Base-by-base conservation (phyloP, 1,140 invertebrate genomes). In the Bombus superbus region DNA sequence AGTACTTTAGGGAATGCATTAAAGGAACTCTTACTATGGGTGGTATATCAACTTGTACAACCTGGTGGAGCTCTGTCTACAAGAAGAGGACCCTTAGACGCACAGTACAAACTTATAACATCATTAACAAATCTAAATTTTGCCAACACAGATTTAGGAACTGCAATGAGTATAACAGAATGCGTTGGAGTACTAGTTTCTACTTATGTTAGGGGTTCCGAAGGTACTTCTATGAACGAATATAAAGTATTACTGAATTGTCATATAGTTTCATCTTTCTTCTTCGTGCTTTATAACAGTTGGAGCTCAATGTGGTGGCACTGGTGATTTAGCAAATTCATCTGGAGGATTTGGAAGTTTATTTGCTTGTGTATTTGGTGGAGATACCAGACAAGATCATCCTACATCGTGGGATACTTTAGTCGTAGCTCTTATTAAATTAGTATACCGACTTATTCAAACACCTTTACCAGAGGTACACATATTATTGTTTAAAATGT, bases 71-170 rank as follows among this genome's bases (percentile, higher is more conserved):
- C 97, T 11, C 96, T 98, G 35, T 96, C 96, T 42, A 95, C 96
- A 44, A 96, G 96, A 82, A 96, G 97, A 86, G 98, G 98, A n/a
- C 97, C 98, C 28, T 94, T 98, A 13, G 98, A 98, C 95, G 97
- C 97, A 3, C 98, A 98, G 92, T 97, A 96, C 91, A 97, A 97
- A 90, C 95, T 98, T 69, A 95, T 98, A 64, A 96, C 97, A 28
- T 96, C 97, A 42, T 93, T 98, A 47, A 92, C 97, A 1, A 96
- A 96, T 92, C 94, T 97, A 66, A 96, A 97, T 86, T 97, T 97
- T 91, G 95, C 96, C 28, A 96, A 97, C 84, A 96, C 97, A 3
- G 97, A 98, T 92, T 94, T 97, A 42, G 97, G 96, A 88, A 97
- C 97, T 86, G 97, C 97, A 5, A 96, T 98, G 91, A 97, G 97